phyloP scores from a whole-genome alignment of 2,797 vertebrate genomes.

The Protosalanx chinensis region DNA sequence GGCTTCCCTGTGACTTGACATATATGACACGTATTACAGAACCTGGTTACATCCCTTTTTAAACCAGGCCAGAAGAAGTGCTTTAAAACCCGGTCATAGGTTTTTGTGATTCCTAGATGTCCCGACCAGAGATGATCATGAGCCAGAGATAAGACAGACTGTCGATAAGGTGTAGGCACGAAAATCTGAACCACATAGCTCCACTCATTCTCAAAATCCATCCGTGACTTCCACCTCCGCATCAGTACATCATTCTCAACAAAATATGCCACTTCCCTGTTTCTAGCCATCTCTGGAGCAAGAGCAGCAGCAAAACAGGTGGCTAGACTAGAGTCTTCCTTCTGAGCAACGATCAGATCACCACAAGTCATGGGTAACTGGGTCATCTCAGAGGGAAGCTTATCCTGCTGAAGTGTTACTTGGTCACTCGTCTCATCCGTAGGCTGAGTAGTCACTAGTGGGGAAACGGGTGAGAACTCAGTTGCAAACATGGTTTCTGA shows the following conservation, averaged over 20 bases:
- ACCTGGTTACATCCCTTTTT: neutral
- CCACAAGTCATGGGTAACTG: neutral
- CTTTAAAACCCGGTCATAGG: too few species aligned
- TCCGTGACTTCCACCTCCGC: too few species aligned
- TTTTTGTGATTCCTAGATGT: too few species aligned
- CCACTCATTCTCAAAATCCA: too few species aligned
- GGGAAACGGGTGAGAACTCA: neutral
- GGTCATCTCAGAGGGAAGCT: neutral
- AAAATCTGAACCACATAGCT: too few species aligned
- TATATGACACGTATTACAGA: neutral
- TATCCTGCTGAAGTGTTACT: neutral
- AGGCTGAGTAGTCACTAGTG: neutral
- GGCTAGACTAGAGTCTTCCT: neutral
- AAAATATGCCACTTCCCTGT: too few species aligned
- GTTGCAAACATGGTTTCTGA: too few species aligned
- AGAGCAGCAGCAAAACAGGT: neutral
- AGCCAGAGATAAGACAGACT: too few species aligned
- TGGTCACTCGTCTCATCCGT: neutral
- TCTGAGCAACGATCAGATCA: neutral
- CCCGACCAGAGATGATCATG: too few species aligned
- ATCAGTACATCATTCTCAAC: too few species aligned
- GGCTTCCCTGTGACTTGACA: conserved; percentile 1
- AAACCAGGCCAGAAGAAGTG: conserved; percentile 5
- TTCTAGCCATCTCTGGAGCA: conserved; percentile 9
- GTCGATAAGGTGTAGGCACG: too few species aligned